Percentiles rank a stretch among this genome's conserved stretches.
phyloP scores from a whole-genome alignment of 2,797 vertebrate genomes.

The Alfaro cultratus region DNA sequence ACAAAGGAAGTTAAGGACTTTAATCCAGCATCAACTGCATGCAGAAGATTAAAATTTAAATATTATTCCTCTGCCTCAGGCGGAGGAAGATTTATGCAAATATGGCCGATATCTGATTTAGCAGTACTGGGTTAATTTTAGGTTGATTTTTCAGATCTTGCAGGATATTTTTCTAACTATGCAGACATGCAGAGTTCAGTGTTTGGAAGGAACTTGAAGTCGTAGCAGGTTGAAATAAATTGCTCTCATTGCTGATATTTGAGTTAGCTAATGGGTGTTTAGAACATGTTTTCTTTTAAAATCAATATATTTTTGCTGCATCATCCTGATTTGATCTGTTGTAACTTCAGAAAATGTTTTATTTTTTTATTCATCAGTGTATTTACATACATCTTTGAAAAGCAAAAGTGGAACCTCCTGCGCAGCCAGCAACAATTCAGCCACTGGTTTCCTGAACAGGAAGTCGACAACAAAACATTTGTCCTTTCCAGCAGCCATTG shows the following conservation, averaged over 20 bases:
- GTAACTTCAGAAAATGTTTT: not conserved
- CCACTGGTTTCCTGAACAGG: no score
- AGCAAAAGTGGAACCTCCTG: no score
- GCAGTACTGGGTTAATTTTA: not conserved
- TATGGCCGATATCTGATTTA: not conserved
- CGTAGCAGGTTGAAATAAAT: not conserved
- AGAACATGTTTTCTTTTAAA: not conserved
- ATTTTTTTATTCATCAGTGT: not conserved
- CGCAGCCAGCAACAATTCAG: no score
- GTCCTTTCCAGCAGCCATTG: no score
- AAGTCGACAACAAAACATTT: no score
- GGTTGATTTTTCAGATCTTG: not conserved
- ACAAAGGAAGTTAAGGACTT: slow-evolving; percentile 1
- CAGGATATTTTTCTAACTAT: not conserved
- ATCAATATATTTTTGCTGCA: not conserved
- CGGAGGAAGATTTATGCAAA: not conserved
- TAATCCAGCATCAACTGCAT: slow-evolving; percentile 2
- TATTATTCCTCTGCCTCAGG: not conserved
- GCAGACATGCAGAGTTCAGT: not conserved
- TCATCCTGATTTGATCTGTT: not conserved
- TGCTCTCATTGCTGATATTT: not conserved
- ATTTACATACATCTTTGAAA: not conserved
- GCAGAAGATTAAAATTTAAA: slow-evolving; percentile 5
- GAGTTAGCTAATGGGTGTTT: not conserved
- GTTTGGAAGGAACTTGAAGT: not conserved